Evolutionary conservation across 2,888 invertebrate genomes (phyloP).

Genomic region (Hanleya hanleyi): DNA sequence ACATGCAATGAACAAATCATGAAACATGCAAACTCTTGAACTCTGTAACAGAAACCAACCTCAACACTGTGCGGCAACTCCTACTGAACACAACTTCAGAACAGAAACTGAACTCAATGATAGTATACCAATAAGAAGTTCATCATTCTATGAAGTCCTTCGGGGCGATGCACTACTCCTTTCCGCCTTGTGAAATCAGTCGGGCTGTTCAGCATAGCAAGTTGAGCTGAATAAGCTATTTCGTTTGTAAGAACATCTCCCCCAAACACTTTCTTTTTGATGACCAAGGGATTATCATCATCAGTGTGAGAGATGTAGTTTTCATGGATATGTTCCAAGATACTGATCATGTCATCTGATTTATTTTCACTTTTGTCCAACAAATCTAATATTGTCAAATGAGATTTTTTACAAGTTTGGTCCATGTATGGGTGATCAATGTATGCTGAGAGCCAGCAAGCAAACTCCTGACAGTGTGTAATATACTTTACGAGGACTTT

Average conservation of each 20-base stretch:
- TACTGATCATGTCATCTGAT: conserved; percentile 29
- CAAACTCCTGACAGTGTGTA: conserved; percentile 3
- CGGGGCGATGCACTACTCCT: conserved; percentile 32
- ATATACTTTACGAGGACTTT: conserved; percentile 22
- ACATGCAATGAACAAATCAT: too few species aligned
- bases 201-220: conserved; percentile 24
- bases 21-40: too few species aligned
- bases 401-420: conserved; percentile 19
- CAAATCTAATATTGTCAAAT: conserved; percentile 27
- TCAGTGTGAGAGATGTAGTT: conserved; percentile 16
- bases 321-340: conserved; percentile 23
- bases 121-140: conserved; percentile 29
- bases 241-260: conserved; percentile 30
- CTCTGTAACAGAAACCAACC: too few species aligned
- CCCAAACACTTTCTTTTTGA: conserved; percentile 17
- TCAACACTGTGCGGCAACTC: too few species aligned
- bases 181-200: conserved; percentile 17
- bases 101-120: too few species aligned
- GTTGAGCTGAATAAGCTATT: conserved; percentile 28
- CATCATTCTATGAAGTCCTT: conserved; percentile 33
- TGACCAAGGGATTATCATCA: background rate
- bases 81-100: too few species aligned
- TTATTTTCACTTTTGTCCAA: conserved; percentile 38
- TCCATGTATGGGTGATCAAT: conserved; percentile 27
- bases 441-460: conserved; percentile 12